Evolutionary conservation across 2,888 invertebrate species (phyloP), one percentile per base, ranked within the genome.

Genomic region (Noctua fimbriata): DNA sequence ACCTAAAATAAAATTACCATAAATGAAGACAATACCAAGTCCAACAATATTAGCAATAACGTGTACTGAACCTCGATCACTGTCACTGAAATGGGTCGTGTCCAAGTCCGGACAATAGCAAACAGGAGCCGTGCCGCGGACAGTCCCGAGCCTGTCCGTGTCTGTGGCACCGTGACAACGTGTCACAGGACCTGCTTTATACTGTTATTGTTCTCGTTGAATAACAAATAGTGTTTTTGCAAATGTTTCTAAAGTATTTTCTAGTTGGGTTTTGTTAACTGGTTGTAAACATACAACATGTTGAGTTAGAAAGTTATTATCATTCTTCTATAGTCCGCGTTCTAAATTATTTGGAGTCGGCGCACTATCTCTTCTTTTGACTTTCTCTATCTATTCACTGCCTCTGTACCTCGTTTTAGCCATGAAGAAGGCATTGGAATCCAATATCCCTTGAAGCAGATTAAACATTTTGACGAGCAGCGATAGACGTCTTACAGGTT

Each of bases 51-150:
- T 77, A 79, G 72, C 60, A 78, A 85, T 73, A 83, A 81, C 75
- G 55, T 81, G 78, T 71, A 71, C 73, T 75, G 79, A 69, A 82
- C 82, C 79, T 82, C 78, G 65, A 87, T 88, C 84, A 81, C 74
- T 89, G 88, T 85, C 84, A 82, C 49, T 73, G 79, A 89, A 86
- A 79, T 89, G 74, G 90, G 88, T 89, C 89, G 79, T 63, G 78
- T 84, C 69, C 78, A 69, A 72, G 73, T 70, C 58, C 58, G 71
- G 79, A 90, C 85, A 82, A 79, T 80, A 63, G 86, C 58, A 79
- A 70, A 78, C 78, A 79, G 78, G 86, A 85, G 82, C 81, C 83
- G 69, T 87, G 83, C 73, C 58, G 71, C 70, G 71, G 78, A 84
- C 81, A 49, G 72, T 32, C n/a, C 81, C 83, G 73, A 28, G 75